phyloP scores from a whole-genome alignment of 2,888 invertebrate genomes.

The Metacarcinus magister region DNA sequence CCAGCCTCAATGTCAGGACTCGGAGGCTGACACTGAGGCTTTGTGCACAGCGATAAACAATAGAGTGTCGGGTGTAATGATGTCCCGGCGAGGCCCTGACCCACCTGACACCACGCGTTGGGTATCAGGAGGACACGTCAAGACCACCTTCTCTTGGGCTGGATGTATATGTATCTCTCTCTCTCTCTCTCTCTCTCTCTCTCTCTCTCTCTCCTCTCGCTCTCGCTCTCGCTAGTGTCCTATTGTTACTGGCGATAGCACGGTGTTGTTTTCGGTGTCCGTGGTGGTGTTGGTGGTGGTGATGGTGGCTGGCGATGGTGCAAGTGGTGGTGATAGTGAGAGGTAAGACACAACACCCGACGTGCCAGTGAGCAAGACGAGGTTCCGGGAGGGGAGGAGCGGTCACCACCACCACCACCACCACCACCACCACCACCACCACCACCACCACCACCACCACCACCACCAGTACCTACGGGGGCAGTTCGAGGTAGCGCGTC shows the following conservation, averaged over 20 bases:
- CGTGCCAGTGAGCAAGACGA: background rate
- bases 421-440: constrained; percentile 44
- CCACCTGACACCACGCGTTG: background rate
- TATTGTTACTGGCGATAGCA: background rate
- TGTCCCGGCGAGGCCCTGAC: background rate
- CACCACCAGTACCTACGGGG: constrained; percentile 38
- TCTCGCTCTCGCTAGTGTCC: constrained; percentile 3
- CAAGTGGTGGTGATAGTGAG: background rate
- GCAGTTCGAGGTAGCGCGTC: constrained; percentile 20
- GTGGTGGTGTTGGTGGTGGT: background rate
- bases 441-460: constrained; percentile 33
- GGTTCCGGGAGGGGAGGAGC: background rate
- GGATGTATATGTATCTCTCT: background rate
- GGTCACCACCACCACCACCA: background rate
- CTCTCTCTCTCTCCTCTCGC: constrained; percentile 58
- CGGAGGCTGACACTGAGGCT: too few relatives aligned
- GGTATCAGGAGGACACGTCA: background rate
- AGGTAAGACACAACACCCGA: background rate
- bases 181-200: constrained; percentile 50
- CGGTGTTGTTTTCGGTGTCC: background rate
- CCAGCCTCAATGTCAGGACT: background rate
- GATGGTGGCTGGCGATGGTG: background rate
- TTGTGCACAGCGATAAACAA: too few relatives aligned
- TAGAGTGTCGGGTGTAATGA: background rate
- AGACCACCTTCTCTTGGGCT: background rate